A percentile compares a stretch with the other conserved stretches of the same genome.
These are phyloP conservation scores for Cheilosia pagana DNA, from an alignment of 2,888 invertebrate genomes.

Conservation along the genomic window DNA sequence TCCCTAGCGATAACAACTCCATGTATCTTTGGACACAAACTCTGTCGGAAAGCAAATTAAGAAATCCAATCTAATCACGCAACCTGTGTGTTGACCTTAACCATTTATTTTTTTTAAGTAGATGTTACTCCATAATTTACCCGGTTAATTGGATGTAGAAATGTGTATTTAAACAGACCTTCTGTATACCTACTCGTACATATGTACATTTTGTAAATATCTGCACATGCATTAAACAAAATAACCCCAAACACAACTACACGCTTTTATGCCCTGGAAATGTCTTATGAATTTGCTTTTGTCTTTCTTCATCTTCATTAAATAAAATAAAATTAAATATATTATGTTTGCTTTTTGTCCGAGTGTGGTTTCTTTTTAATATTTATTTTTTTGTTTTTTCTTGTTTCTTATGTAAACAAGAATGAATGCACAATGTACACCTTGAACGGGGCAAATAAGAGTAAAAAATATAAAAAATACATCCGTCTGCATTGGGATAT, in stretches of 20 bases:
- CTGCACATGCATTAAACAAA: slow-evolving; percentile 13
- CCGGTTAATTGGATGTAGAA: slow-evolving; percentile 3
- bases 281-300: slow-evolving; percentile 23
- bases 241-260: background rate
- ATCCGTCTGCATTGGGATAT: no score
- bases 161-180: background rate
- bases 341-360: slow-evolving; percentile 19
- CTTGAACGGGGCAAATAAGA: background rate
- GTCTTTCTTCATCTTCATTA: slow-evolving; percentile 47
- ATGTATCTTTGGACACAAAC: background rate
- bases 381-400: background rate
- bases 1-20: no score
- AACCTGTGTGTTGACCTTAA: slow-evolving; percentile 7
- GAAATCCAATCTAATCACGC: slow-evolving; percentile 10
- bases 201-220: background rate
- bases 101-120: background rate
- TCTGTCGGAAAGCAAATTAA: slow-evolving; percentile 2
- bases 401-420: background rate
- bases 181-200: background rate
- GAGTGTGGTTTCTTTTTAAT: background rate
- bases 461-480: no score
- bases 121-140: slow-evolving; percentile 6
- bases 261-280: slow-evolving; percentile 1
- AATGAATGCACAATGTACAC: background rate
- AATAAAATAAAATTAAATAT: slow-evolving; percentile 16